Evolutionary conservation across 1,140 invertebrate species (phyloP), one percentile per base, ranked within the genome.

Genomic region (Stegodyphus dumicola): DNA sequence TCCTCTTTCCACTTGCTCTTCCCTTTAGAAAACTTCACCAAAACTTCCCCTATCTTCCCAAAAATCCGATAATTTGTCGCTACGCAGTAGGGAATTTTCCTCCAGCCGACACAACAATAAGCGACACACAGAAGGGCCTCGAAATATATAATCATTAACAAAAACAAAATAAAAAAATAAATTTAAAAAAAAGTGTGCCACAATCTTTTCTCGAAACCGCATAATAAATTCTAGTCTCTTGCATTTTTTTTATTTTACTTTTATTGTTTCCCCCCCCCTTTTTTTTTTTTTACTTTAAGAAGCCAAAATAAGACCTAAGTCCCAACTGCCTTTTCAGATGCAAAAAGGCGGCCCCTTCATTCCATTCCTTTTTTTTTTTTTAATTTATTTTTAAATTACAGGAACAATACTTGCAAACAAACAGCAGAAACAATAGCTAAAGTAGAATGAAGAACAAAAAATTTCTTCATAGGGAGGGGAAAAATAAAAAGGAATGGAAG

Each of bases 51-150:
- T 60, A 18, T 56, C 60, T 51, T 18, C 33, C 5, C 11, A 17
- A 10, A 60, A 64, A 73, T 51, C 69, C 69, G 53, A 73, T 81
- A 73, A 81, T 81, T 81, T 81, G 69, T 73, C 52, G 11, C 56
- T 60, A 60, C 56, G 9, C 9, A 3, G 33, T 33, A 33, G 33
- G 33, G 33, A 33, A 33, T 33, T 33, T 33, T 33, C 33, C 33
- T 33, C 3, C 33, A 33, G 33, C 33, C 33, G 33, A 33, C 33
- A 33, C 33, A 33, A 33, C 33, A 33, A 33, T 33, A 33, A 33
- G 33, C 33, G 33, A 33, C 33, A 60, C 56, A 60, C 9, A 9
- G 56, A 60, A 60, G 15, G 15, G 15, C 9, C 15, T 10, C 11
- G 13, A 67, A 17, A 67, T 67, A 67, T 67, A 67, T 67, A 7